Evolutionary conservation across 2,888 invertebrate species (phyloP).

Genomic region (Nycteola revayana): DNA sequence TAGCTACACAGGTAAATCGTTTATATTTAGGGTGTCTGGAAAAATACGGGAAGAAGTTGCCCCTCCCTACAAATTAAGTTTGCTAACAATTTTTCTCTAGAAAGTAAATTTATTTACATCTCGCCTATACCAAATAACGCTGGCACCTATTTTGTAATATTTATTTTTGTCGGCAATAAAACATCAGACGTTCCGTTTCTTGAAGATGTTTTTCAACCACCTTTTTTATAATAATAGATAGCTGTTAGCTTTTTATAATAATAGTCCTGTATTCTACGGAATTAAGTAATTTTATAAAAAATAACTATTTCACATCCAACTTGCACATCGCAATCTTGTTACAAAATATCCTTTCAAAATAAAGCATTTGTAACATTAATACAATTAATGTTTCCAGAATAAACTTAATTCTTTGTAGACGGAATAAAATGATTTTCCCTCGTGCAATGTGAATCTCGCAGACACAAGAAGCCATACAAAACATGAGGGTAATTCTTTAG

Average conservation of each 20-base stretch:
- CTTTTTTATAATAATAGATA: too few species aligned
- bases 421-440: slow-evolving; percentile 24
- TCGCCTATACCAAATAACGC: slow-evolving; percentile 21
- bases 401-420: too few species aligned
- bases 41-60: slow-evolving; percentile 40
- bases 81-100: slow-evolving; percentile 53
- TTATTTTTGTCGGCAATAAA: slow-evolving; percentile 18
- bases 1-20: slow-evolving; percentile 13
- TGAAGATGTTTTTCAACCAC: too few species aligned
- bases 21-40: slow-evolving; percentile 27
- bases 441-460: slow-evolving; percentile 9
- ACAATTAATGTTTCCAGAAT: too few species aligned
- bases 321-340: too few species aligned
- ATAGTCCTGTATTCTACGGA: too few species aligned
- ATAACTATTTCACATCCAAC: too few species aligned
- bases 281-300: too few species aligned
- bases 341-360: too few species aligned
- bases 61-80: slow-evolving; percentile 55
- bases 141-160: slow-evolving; percentile 17
- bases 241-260: too few species aligned
- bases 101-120: slow-evolving; percentile 55
- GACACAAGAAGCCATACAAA: slow-evolving; percentile 25
- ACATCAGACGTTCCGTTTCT: slow-evolving; percentile 9
- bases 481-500: slow-evolving; percentile 30
- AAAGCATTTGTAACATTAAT: too few species aligned